Conservation (phyloP, 1,140 invertebrate species). For the Condylostylus longicornis region DNA sequence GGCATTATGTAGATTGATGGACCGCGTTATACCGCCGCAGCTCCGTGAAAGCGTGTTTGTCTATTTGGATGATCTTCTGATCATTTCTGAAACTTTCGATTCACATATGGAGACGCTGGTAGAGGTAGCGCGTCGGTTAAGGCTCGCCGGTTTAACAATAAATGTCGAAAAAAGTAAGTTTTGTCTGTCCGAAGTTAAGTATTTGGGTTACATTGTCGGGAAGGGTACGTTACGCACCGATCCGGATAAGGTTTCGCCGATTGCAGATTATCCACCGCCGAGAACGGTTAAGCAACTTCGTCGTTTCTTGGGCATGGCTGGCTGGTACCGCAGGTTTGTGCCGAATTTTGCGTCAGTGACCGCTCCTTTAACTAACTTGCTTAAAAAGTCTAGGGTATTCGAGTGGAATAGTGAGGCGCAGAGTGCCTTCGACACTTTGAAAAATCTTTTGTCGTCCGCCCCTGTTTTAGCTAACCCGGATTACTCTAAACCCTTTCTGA, state of each 20-base stretch:
- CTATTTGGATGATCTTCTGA: constrained; percentile 3
- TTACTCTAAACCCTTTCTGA: constrained; percentile 17
- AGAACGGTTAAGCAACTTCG: constrained; percentile 9
- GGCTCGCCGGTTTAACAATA: constrained; percentile 29
- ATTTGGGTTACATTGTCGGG: constrained; percentile 6
- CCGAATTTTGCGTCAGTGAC: constrained; percentile 3
- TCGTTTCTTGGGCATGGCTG: constrained; percentile 6
- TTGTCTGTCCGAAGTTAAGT: constrained; percentile 12
- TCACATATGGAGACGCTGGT: constrained; percentile 11
- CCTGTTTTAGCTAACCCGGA: constrained; percentile 25
- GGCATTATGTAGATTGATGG: constrained; percentile 2
- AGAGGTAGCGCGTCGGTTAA: constrained; percentile 24
- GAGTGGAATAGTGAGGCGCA: constrained; percentile 18
- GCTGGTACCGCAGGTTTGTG: constrained; percentile 6
- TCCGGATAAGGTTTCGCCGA: constrained; percentile 12
- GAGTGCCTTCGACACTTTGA: constrained; percentile 18
- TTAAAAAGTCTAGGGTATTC: constrained; percentile 2
- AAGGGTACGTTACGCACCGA: constrained; percentile 6
- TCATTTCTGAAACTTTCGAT: not conserved
- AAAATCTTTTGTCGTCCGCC: constrained; percentile 15
- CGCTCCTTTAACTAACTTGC: constrained; percentile 4
- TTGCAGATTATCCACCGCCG: constrained; percentile 9
- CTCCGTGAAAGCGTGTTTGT: constrained; percentile 1
- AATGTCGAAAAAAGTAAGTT: constrained; percentile 33
- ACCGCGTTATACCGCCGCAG: not conserved